A percentile compares a stretch with the other conserved stretches of the same genome.
Conservation (phyloP, 2,888 invertebrate genomes). For the Metallyticus violacea region DNA sequence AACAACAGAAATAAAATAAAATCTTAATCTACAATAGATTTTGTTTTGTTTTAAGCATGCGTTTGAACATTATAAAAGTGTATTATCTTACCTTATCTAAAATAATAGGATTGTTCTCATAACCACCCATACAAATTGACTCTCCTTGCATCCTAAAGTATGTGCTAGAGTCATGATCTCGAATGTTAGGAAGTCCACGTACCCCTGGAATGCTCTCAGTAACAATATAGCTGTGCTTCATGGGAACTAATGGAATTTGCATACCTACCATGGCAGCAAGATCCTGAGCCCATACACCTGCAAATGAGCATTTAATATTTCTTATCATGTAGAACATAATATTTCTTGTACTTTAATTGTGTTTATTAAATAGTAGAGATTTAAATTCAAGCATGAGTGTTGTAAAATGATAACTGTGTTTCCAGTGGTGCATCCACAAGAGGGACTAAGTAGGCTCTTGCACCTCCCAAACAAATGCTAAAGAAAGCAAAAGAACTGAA, state of each 20-base stretch:
- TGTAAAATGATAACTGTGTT: too few relatives aligned
- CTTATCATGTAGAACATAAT: too few relatives aligned
- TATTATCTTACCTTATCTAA: conserved; percentile 60
- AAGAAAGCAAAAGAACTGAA: too few relatives aligned
- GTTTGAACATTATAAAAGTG: neutral
- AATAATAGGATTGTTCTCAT: conserved; percentile 81
- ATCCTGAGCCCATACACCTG: conserved; percentile 78
- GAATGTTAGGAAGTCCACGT: conserved; percentile 72
- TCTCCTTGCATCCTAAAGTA: conserved; percentile 85
- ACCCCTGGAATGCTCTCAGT: conserved; percentile 75
- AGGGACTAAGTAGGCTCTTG: too few relatives aligned
- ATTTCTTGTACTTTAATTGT: too few relatives aligned
- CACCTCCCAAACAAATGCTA: too few relatives aligned
- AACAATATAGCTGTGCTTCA: conserved; percentile 87
- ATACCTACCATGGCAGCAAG: conserved; percentile 66
- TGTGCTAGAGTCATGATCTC: conserved; percentile 80
- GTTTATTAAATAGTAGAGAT: too few relatives aligned
- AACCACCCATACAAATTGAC: conserved; percentile 80
- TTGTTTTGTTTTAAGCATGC: too few relatives aligned
- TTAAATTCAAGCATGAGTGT: too few relatives aligned
- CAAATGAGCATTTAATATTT: neutral
- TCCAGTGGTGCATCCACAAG: too few relatives aligned
- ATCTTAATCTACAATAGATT: too few relatives aligned
- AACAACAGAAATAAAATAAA: too few relatives aligned
- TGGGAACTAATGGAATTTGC: conserved; percentile 73